Conservation (phyloP, 2,113 vertebrate genomes). For the Sardina pilchardus region DNA sequence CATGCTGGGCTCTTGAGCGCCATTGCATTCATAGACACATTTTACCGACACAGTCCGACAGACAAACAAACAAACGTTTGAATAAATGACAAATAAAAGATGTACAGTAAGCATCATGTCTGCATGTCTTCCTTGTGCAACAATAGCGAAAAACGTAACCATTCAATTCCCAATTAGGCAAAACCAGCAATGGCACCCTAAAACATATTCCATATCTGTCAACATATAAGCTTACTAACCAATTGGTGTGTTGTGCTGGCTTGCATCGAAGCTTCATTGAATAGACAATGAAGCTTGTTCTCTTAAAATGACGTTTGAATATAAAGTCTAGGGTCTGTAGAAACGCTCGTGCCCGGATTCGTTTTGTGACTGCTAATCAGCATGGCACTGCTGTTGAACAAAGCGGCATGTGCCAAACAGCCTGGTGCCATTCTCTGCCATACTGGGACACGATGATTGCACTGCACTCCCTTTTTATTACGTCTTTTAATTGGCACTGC, state of each 20-base stretch:
- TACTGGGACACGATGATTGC: background rate
- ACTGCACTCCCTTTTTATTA: background rate
- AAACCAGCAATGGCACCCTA: background rate
- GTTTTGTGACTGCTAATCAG: constrained; percentile 1
- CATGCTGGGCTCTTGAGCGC: background rate
- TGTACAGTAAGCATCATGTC: background rate
- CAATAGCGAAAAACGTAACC: background rate
- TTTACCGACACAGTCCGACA: too few relatives aligned
- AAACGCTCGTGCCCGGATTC: background rate
- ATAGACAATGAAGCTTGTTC: background rate
- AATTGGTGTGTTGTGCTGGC: background rate
- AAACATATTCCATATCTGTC: background rate
- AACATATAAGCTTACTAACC: background rate
- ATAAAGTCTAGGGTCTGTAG: background rate
- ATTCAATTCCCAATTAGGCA: background rate
- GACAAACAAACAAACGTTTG: background rate
- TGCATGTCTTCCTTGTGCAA: background rate
- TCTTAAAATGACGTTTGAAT: background rate
- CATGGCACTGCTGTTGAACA: background rate
- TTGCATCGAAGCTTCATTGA: background rate
- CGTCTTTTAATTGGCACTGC: constrained; percentile 15
- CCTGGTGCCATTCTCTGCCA: constrained; percentile 4
- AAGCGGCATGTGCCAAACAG: background rate
- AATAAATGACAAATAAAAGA: background rate
- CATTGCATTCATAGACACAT: background rate